Evolutionary conservation across 2,888 invertebrate genomes (phyloP).

Genomic region (Theretra japonica): DNA sequence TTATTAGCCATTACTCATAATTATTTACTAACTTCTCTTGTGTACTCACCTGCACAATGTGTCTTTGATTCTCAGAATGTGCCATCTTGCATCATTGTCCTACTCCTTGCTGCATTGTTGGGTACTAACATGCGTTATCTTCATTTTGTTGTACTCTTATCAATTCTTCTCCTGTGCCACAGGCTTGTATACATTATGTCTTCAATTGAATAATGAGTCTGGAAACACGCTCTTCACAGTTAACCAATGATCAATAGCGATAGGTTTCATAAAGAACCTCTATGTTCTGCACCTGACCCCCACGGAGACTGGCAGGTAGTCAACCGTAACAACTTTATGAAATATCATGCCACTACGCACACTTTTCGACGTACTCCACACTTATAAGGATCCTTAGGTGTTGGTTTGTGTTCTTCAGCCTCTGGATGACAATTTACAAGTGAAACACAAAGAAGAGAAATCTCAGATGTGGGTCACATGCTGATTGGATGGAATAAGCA

Average conservation of each 20-base stretch:
- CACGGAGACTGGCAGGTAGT: conserved; percentile 69
- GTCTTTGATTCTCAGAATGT: conserved; percentile 86
- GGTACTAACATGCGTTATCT: conserved; percentile 54
- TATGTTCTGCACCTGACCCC: conserved; percentile 65
- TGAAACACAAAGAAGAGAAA: conserved; percentile 79
- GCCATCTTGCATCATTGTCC: conserved; percentile 83
- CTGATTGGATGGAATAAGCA: conserved; percentile 72
- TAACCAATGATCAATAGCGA: not conserved
- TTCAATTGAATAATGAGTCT: not conserved
- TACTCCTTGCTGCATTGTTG: conserved; percentile 59
- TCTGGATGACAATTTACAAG: conserved; percentile 52
- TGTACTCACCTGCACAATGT: conserved; percentile 89
- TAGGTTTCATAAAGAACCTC: conserved; percentile 2
- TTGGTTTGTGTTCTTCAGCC: conserved; percentile 40
- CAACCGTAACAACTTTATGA: conserved; percentile 72
- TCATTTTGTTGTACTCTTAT: conserved; percentile 57
- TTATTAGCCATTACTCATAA: conserved; percentile 10
- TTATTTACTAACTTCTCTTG: conserved; percentile 24
- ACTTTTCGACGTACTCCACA: conserved; percentile 40
- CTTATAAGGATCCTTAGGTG: conserved; percentile 37
- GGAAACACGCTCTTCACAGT: not conserved
- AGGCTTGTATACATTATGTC: conserved; percentile 48
- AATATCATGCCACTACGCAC: conserved; percentile 55
- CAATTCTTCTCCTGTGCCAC: conserved; percentile 41
- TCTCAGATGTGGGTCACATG: conserved; percentile 84